phyloP scores from a whole-genome alignment of 2,888 invertebrate species.

The Alviniconcha strummeri region DNA sequence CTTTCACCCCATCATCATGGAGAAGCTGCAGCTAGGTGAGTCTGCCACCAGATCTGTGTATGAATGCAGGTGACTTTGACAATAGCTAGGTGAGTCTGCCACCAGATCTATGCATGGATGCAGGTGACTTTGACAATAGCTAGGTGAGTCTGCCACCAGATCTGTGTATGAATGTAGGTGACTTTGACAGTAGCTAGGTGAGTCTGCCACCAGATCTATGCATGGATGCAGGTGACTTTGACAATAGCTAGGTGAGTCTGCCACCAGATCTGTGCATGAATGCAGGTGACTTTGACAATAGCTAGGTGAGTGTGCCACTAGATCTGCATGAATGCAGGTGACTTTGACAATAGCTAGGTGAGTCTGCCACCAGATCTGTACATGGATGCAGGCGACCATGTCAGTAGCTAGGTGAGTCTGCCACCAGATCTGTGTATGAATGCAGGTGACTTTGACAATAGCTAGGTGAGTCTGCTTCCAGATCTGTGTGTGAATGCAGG shows the following conservation, averaged over 20 bases:
- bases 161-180: not conserved
- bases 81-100: conserved; percentile 53
- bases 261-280: not conserved
- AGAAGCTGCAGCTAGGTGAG: conserved; percentile 62
- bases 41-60: not conserved
- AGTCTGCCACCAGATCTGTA: conserved; percentile 15
- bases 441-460: conserved; percentile 35
- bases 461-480: conserved; percentile 50
- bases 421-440: not conserved
- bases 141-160: conserved; percentile 49
- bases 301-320: conserved; percentile 50
- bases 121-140: conserved; percentile 36
- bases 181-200: conserved; percentile 52
- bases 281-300: conserved; percentile 35
- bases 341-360: conserved; percentile 52
- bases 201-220: conserved; percentile 17
- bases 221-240: not conserved
- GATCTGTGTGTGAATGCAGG: not conserved
- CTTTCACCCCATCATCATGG: conserved; percentile 64
- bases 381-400: not conserved
- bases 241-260: conserved; percentile 54
- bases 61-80: conserved; percentile 2
- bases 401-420: conserved; percentile 55
- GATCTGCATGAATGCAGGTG: not conserved
- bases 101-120: not conserved